Evolutionary conservation across 2,113 vertebrate genomes (phyloP).

Genomic region (Lophura nycthemera): DNA sequence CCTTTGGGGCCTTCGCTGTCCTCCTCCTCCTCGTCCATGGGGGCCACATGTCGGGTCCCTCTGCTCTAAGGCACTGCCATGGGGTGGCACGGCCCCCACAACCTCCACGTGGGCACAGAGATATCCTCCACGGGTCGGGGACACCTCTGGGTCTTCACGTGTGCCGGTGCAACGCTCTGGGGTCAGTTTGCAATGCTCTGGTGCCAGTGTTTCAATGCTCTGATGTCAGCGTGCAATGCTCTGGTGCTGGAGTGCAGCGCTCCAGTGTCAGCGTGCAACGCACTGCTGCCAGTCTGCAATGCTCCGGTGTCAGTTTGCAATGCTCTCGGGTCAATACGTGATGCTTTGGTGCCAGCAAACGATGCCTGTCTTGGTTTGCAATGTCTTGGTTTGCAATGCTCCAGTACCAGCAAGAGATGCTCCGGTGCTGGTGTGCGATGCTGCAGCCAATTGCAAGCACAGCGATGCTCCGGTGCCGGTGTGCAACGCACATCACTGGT

Average conservation of each 20-base stretch:
- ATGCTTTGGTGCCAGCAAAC: no score
- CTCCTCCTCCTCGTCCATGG: background rate
- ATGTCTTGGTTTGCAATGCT: background rate
- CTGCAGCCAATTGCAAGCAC: no score
- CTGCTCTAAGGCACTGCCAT: slow-evolving; percentile 77
- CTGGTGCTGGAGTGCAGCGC: background rate
- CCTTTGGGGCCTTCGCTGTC: background rate
- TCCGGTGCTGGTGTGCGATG: background rate
- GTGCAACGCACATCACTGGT: background rate
- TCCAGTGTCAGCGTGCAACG: no score
- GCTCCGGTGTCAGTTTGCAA: no score
- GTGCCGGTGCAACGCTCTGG: background rate
- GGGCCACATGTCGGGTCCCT: background rate
- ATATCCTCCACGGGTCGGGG: background rate
- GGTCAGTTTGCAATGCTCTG: background rate
- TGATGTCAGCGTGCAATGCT: background rate
- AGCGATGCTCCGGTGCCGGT: background rate
- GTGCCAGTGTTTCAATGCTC: no score
- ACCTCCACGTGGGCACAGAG: background rate
- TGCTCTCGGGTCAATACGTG: no score
- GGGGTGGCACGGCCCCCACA: background rate
- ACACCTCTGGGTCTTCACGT: background rate
- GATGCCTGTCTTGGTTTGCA: background rate
- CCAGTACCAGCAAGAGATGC: background rate
- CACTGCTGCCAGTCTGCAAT: no score